Evolutionary conservation across 2,113 vertebrate species (phyloP).

Genomic region (Castor canadensis): DNA sequence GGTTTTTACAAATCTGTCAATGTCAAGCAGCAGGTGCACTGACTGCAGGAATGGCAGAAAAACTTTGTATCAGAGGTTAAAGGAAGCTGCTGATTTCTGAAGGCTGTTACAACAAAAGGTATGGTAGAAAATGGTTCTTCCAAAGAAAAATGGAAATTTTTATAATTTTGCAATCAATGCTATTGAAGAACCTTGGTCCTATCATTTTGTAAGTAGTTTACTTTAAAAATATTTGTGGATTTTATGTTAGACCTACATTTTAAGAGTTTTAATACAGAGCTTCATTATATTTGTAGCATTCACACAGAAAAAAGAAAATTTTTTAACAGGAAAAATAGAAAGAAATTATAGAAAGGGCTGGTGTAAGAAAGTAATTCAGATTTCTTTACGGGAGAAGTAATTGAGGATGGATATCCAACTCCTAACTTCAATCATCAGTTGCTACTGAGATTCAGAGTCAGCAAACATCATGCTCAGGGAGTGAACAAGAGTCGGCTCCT

Average conservation of each 20-base stretch:
- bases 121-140: constrained; percentile 2
- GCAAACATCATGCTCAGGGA: background rate
- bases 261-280: constrained; percentile 17
- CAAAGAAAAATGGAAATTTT: constrained; percentile 10
- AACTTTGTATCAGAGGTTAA: background rate
- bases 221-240: constrained; percentile 42
- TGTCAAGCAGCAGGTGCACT: background rate
- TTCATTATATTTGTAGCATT: constrained; percentile 6
- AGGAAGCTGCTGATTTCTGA: background rate
- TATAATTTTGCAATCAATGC: background rate
- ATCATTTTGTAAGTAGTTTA: constrained; percentile 41
- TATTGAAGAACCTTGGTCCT: background rate
- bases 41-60: background rate
- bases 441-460: background rate
- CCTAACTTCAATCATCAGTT: background rate
- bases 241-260: constrained; percentile 38
- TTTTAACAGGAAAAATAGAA: background rate
- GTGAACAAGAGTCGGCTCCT: background rate
- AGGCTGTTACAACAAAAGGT: constrained; percentile 7
- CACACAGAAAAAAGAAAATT: background rate
- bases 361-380: background rate
- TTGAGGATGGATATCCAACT: background rate
- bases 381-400: constrained; percentile 1
- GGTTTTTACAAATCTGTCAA: background rate
- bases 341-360: background rate